A percentile compares a stretch with the other conserved stretches of the same genome.
Conservation (phyloP, 1,140 invertebrate species). For the Papilio dardanus region DNA sequence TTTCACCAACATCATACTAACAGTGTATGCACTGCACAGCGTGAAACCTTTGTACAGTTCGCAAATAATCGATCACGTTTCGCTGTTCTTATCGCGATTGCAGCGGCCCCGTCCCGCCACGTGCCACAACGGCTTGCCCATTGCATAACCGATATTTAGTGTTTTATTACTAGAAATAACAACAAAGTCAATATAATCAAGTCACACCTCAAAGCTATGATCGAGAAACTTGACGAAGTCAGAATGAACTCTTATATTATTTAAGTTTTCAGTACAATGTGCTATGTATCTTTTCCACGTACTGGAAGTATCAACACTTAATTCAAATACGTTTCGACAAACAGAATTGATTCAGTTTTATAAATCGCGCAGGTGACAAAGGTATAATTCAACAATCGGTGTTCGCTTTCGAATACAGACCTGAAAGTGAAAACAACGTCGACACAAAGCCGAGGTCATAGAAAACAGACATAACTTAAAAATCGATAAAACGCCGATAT, state of each 20-base stretch:
- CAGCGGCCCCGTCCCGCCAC: conserved; percentile 46
- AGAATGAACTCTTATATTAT: too few species aligned
- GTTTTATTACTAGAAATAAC: conserved; percentile 15
- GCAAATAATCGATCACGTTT: conserved; percentile 63
- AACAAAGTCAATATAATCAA: neutral
- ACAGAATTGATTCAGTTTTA: conserved; percentile 2
- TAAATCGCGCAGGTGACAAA: conserved; percentile 1
- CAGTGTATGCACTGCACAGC: neutral
- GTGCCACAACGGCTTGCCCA: conserved; percentile 42
- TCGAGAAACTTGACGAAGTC: neutral
- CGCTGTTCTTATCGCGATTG: conserved; percentile 57
- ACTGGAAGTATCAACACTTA: neutral
- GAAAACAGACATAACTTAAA: conserved; percentile 43
- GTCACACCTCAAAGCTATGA: neutral
- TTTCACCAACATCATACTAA: conserved; percentile 8
- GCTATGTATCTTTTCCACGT: neutral
- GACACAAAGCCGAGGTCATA: conserved; percentile 43
- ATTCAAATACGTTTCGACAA: neutral
- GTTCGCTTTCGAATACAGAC: conserved; percentile 50
- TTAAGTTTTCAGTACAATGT: too few species aligned
- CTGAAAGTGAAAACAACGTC: conserved; percentile 45
- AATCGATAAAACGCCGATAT: conserved; percentile 35
- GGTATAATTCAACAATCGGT: conserved; percentile 36
- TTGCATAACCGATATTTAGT: conserved; percentile 45
- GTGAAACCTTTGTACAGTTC: conserved; percentile 27